Evolutionary conservation across 2,113 vertebrate genomes (phyloP).

Genomic region (Pangasianodon gigas): DNA sequence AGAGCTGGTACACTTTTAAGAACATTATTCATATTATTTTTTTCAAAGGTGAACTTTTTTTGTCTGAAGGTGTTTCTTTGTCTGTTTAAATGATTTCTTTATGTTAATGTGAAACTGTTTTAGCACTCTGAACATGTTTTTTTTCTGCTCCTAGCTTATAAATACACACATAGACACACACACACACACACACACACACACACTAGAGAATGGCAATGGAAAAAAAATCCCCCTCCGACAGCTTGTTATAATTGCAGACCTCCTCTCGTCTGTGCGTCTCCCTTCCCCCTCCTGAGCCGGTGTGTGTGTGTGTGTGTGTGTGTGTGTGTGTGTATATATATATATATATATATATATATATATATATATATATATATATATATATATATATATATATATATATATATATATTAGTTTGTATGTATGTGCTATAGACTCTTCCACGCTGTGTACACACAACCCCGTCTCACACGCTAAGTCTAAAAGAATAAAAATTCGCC

Average conservation of each 20-base stretch:
- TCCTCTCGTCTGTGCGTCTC: neutral
- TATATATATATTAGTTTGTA: conserved; percentile 3
- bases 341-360: too few species aligned
- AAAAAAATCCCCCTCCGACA: conserved; percentile 11
- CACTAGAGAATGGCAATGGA: neutral
- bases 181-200: neutral
- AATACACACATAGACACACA: neutral
- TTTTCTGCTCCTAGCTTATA: neutral
- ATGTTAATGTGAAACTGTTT: neutral
- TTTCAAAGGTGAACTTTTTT: neutral
- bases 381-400: too few species aligned
- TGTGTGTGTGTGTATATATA: neutral
- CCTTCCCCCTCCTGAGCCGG: conserved; percentile 54
- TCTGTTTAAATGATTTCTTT: neutral
- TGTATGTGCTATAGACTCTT: conserved; percentile 51
- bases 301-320: conserved; percentile 2
- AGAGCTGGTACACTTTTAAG: neutral
- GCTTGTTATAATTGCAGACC: conserved; percentile 62
- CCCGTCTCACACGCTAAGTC: conserved; percentile 2
- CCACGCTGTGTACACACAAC: conserved; percentile 14
- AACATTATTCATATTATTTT: neutral
- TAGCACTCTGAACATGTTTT: neutral
- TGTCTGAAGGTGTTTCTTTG: too few species aligned
- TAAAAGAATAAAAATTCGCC: neutral
- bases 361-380: too few species aligned